Evolutionary conservation across 1,140 invertebrate species (phyloP), one percentile per base, ranked within the genome.

Genomic region (Zaprionus taronus): DNA sequence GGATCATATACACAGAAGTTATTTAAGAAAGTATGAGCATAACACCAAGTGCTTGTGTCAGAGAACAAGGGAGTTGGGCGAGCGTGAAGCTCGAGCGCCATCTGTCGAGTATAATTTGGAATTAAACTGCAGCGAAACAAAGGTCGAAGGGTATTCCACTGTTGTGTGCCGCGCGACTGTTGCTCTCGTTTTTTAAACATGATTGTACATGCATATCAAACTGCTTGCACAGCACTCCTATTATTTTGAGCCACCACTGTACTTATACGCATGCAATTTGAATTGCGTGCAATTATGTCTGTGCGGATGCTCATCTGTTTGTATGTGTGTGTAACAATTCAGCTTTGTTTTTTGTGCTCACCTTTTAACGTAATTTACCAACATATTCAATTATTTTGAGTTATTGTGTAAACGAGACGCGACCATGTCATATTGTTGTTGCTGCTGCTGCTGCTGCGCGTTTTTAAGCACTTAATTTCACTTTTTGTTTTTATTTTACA

Each of bases 331-430:
- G 28, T 31, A 28, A 73, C 11, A 72, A 53, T 44, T 20, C 17
- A 51, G 53, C 24, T 64, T 62, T 74, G 64, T 58, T 83, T 64
- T 61, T 73, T 58, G 34, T 72, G 68, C 85, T 90, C 65, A 90
- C 85, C 85, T 90, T 85, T 91, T 90, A 82, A 73, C 65, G 77
- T 77, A 73, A 79, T 80, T 85, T 85, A 79, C 82, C 85, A 91
- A 78, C 85, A 90, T 90, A 80, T 90, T 90, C 77, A 89, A 90
- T 89, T 89, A 89, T 80, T 90, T 89, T 77, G 79, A 90, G 82
- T 90, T 90, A 79, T 89, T 89, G 81, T 89, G 86, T 85, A 89
- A 89, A 90, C 81, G 85, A 85, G 81, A 81, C 85, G 81, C 72
- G 79, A 79, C 67, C 72, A 87, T 87, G 84, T 81, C 84, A 84